Base-by-base conservation (phyloP, 2,797 vertebrate genomes). In the Buceros bicornis region DNA sequence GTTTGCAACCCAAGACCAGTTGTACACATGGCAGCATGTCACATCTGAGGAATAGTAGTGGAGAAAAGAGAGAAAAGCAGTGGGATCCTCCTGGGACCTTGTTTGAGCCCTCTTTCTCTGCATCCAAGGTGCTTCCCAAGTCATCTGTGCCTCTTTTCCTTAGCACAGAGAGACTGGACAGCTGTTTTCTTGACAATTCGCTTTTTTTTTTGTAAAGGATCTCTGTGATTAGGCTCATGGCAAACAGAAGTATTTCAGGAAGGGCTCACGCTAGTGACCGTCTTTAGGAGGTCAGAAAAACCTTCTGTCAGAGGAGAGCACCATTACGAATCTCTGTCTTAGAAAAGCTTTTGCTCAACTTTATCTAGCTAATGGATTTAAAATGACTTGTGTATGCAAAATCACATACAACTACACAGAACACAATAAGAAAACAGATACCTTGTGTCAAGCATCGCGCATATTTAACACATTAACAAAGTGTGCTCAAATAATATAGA, bases 221-320 rank as follows among this genome's bases (percentile, higher is more conserved):
- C 1, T 74, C 10, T 3, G 2, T 77, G 25, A 64, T 64, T 53
- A 78, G 25, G 35, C 12, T 83, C 5, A 13, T 14, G 8, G 12
- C 7, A 83, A 86, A 58, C 10, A 77, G 20, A 79, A 73, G 10
- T 21, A 24, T 81, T 86, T 83, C 48, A 53, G 16, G 25, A 45
- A n/a, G 2, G 26, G 3, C 3, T 16, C 24, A 12, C 19, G 54
- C 10, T 14, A 40, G 21, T 50, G 16, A 24, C 13, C 2, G 2
- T 35, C 13, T 26, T 31, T 31, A 81, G 69, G 22, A 78, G 28
- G 21, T 69, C 78, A 56, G 37, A 56, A 90, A 83, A 77, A 6
- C 5, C 19, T 66, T 40, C 26, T 53, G 8, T 20, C 29, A 11
- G 22, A 86, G 67, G 13, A 57, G 22, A 22, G 6, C 0, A 0